phyloP scores from a whole-genome alignment of 2,113 vertebrate genomes.

The Notarius quadriscutis region DNA sequence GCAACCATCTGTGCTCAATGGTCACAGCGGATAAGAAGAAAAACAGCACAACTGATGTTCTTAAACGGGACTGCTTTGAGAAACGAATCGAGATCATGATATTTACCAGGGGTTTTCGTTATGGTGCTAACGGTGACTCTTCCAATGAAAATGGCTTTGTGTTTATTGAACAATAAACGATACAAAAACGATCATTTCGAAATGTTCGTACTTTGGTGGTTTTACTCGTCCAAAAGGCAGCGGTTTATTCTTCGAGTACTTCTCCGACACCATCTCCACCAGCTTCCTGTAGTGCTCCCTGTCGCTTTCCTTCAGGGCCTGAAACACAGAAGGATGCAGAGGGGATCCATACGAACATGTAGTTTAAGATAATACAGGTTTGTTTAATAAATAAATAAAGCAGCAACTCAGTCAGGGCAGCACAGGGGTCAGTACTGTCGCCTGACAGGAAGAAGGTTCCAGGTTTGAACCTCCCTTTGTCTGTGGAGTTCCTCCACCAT shows the following conservation, averaged over 20 bases:
- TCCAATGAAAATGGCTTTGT: neutral
- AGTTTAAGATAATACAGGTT: neutral
- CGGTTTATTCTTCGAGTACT: constrained; percentile 72
- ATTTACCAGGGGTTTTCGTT: too few relatives aligned
- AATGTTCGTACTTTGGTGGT: constrained; percentile 65
- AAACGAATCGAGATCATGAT: too few relatives aligned
- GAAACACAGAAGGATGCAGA: neutral
- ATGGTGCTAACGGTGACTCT: neutral
- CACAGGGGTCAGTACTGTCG: too few relatives aligned
- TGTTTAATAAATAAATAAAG: too few relatives aligned
- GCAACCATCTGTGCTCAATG: neutral
- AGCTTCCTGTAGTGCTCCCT: constrained; percentile 74
- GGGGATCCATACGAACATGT: neutral
- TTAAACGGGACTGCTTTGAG: too few relatives aligned
- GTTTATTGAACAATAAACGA: neutral
- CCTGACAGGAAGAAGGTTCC: too few relatives aligned
- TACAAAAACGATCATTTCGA: neutral
- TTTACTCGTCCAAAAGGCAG: constrained; percentile 72
- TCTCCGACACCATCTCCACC: constrained; percentile 73
- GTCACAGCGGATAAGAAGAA: neutral
- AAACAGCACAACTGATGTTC: too few relatives aligned
- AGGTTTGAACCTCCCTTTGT: too few relatives aligned
- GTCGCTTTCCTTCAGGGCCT: constrained; percentile 73
- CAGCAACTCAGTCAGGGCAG: too few relatives aligned
- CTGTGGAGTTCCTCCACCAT: too few relatives aligned